Percentiles rank a stretch among this genome's conserved stretches.
Conservation (phyloP, 1,140 invertebrate genomes). For the Euura lappo region DNA sequence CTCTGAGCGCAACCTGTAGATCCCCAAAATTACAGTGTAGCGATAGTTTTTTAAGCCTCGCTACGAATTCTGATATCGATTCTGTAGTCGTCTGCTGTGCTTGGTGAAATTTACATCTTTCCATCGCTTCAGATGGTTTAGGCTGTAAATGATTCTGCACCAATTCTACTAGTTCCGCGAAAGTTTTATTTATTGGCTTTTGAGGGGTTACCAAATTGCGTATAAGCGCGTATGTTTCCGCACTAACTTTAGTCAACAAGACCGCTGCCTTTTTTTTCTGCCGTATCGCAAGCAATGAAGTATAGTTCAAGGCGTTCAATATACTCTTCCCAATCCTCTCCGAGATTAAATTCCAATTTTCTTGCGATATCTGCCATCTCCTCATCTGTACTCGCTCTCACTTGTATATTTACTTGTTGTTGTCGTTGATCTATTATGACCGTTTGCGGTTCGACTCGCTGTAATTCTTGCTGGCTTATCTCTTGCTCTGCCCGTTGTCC, state of each 20-base stretch:
- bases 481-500: too few relatives aligned
- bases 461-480: too few relatives aligned
- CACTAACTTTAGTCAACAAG: slow-evolving; percentile 13
- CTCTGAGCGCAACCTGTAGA: slow-evolving; percentile 18
- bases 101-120: slow-evolving; percentile 40
- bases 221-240: slow-evolving; percentile 10
- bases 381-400: background rate
- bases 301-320: slow-evolving; percentile 19
- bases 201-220: slow-evolving; percentile 14
- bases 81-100: slow-evolving; percentile 34
- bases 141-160: slow-evolving; percentile 37
- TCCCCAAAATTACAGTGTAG: slow-evolving; percentile 25
- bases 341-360: slow-evolving; percentile 17
- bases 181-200: slow-evolving; percentile 13
- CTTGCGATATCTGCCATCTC: background rate
- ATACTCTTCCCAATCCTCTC: slow-evolving; percentile 25
- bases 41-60: slow-evolving; percentile 36
- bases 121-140: slow-evolving; percentile 36
- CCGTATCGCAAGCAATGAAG: slow-evolving; percentile 12
- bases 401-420: too few relatives aligned
- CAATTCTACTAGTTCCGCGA: slow-evolving; percentile 29
- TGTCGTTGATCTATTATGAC: too few relatives aligned
- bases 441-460: too few relatives aligned
- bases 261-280: slow-evolving; percentile 6
- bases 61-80: slow-evolving; percentile 33